Conservation (phyloP, 2,113 vertebrate genomes). For the Grammomys dolichurus region DNA sequence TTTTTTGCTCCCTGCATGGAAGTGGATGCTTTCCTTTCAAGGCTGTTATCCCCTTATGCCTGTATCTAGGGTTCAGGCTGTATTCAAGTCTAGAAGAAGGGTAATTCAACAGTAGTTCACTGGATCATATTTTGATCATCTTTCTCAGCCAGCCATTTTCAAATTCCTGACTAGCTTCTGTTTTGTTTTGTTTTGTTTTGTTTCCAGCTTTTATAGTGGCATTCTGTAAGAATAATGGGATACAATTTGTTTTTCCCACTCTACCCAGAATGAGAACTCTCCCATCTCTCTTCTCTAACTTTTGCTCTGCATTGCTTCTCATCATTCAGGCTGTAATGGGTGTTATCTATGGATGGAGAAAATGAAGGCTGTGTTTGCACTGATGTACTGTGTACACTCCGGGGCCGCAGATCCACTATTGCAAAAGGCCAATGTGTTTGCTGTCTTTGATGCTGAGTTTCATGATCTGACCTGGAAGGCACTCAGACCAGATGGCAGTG, state of each 20-base stretch:
- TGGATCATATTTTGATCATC: neutral
- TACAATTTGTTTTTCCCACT: neutral
- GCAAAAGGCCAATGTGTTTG: neutral
- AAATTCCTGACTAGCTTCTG: neutral
- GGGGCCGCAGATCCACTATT: neutral
- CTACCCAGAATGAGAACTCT: neutral
- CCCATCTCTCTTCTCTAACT: neutral
- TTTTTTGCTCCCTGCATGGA: neutral
- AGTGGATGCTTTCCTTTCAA: neutral
- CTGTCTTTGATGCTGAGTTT: neutral
- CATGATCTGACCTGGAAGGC: neutral
- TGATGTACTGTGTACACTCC: no score
- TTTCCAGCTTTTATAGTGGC: neutral
- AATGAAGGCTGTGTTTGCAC: neutral
- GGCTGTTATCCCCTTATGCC: neutral
- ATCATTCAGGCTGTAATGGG: neutral
- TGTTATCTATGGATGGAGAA: neutral
- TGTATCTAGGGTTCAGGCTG: neutral
- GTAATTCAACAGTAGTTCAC: neutral
- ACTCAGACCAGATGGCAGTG: neutral
- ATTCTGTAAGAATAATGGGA: neutral
- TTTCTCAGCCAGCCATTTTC: neutral
- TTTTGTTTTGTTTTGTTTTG: neutral
- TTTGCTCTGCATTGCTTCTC: neutral
- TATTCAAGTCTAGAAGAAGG: neutral